Evolutionary conservation across 1,140 invertebrate species (phyloP).

Genomic region (Eumeta japonica): DNA sequence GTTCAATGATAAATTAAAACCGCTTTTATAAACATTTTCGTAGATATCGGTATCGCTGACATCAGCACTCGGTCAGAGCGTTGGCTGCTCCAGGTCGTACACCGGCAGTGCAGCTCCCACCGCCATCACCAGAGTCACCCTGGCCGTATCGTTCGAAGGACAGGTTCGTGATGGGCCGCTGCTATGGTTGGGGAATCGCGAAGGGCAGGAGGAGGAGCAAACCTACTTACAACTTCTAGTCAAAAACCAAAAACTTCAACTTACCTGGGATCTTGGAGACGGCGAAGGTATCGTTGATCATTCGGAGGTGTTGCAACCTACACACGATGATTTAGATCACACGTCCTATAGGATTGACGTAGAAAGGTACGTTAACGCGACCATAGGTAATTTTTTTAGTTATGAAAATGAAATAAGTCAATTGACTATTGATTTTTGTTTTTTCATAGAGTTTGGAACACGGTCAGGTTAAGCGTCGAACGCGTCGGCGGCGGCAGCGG

Average conservation of each 20-base stretch:
- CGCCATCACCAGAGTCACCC: constrained; percentile 67
- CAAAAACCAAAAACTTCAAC: constrained; percentile 33
- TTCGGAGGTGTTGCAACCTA: constrained; percentile 78
- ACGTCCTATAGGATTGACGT: constrained; percentile 44
- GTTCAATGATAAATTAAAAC: too few species aligned
- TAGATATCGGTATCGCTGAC: constrained; percentile 81
- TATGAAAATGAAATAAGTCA: neutral
- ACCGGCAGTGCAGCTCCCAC: constrained; percentile 64
- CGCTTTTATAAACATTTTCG: too few species aligned
- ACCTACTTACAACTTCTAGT: constrained; percentile 49
- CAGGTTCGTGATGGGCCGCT: constrained; percentile 62
- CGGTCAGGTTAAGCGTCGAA: constrained; percentile 33
- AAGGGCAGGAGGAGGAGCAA: constrained; percentile 5
- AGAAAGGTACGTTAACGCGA: constrained; percentile 45
- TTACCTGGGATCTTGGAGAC: constrained; percentile 48
- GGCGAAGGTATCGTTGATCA: constrained; percentile 57
- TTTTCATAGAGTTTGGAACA: constrained; percentile 35
- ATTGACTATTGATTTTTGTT: neutral
- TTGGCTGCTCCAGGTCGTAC: constrained; percentile 77
- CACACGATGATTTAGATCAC: constrained; percentile 62
- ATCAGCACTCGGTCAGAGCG: constrained; percentile 52
- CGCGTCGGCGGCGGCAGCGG: constrained; percentile 17
- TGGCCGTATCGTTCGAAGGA: constrained; percentile 60
- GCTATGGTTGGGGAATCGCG: constrained; percentile 45
- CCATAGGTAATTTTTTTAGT: neutral